Percentiles rank a stretch among this genome's conserved stretches.
phyloP scores from a whole-genome alignment of 2,113 vertebrate genomes.

The Leucopsar rothschildi region DNA sequence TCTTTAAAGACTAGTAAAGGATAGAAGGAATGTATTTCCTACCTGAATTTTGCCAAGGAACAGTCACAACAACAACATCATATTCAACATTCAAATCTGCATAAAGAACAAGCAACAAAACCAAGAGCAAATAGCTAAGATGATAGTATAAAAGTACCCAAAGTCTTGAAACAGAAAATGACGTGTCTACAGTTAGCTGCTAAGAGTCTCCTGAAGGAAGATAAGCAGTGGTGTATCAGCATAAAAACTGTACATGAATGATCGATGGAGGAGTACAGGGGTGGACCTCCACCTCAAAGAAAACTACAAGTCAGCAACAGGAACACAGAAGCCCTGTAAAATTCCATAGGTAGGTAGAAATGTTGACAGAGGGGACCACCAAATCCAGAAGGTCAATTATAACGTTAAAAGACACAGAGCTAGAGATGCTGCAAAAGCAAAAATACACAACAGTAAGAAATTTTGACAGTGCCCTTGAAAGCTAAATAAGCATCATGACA shows the following conservation, averaged over 20 bases:
- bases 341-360: neutral
- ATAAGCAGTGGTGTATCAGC: neutral
- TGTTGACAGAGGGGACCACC: neutral
- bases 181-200: neutral
- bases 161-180: neutral
- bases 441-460: neutral
- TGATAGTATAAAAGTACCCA: neutral
- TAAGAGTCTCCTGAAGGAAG: neutral
- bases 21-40: neutral
- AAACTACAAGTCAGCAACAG: neutral
- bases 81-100: neutral
- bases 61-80: neutral
- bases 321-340: neutral
- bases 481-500: neutral
- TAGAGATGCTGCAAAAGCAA: conserved; percentile 11
- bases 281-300: neutral
- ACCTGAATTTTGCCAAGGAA: neutral
- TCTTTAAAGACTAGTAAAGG: neutral
- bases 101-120: neutral
- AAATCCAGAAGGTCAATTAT: neutral
- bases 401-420: neutral
- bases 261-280: neutral
- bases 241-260: neutral
- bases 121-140: neutral
- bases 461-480: neutral